These are phyloP conservation scores for Fundulus diaphanus DNA, from an alignment of 2,797 vertebrate genomes.

Conservation along the genomic window DNA sequence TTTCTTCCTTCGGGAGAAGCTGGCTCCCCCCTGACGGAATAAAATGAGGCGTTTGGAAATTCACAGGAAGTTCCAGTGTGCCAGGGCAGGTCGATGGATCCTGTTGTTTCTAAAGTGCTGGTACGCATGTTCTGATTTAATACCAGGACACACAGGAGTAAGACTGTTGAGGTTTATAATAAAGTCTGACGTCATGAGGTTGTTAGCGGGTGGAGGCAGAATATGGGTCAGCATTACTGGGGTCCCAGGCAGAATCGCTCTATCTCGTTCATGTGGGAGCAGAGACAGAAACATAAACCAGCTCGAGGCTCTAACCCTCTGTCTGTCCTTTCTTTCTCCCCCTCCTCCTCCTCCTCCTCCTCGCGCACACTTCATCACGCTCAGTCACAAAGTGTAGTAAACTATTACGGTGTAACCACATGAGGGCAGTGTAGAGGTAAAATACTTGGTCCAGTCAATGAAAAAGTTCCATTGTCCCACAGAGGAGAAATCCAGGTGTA, in stretches of 20 bases:
- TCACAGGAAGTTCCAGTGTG: constrained; percentile 44
- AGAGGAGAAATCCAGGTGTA: too few species aligned
- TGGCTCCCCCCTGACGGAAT: constrained; percentile 60
- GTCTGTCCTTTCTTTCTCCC: background rate
- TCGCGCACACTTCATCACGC: background rate
- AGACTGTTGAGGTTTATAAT: constrained; percentile 43
- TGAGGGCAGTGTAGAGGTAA: constrained; percentile 68
- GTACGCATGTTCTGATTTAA: background rate
- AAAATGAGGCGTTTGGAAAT: constrained; percentile 62
- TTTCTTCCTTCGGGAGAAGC: constrained; percentile 43
- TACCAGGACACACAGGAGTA: background rate
- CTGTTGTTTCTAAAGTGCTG: constrained; percentile 16
- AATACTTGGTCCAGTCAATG: constrained; percentile 26
- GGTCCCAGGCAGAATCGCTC: constrained; percentile 61
- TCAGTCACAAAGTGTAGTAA: constrained; percentile 19
- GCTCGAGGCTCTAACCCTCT: constrained; percentile 16
- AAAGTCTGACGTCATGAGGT: constrained; percentile 71
- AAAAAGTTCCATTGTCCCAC: constrained; percentile 27
- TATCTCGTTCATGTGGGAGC: constrained; percentile 38
- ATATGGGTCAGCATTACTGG: constrained; percentile 73
- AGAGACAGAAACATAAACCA: constrained; percentile 42
- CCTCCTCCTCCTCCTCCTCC: too few species aligned
- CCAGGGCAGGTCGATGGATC: background rate
- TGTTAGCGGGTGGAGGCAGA: constrained; percentile 23
- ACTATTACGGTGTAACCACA: constrained; percentile 56